These are phyloP conservation scores for Augochlorella aurata DNA, from an alignment of 2,888 invertebrate genomes.

Conservation along the genomic window DNA sequence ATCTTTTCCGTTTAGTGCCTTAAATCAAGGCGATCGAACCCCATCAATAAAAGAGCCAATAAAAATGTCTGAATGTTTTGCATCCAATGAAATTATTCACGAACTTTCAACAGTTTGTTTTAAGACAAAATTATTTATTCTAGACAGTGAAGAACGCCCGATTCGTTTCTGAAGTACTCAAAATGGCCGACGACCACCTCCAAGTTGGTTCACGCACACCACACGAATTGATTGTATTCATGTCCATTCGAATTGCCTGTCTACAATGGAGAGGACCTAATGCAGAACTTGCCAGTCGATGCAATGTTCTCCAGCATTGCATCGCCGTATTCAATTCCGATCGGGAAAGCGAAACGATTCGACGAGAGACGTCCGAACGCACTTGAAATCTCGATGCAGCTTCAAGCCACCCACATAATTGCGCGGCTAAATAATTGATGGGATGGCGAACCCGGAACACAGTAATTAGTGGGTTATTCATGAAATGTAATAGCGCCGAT, in stretches of 20 bases:
- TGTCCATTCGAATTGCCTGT: background rate
- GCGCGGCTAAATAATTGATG: conserved; percentile 34
- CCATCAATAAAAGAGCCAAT: background rate
- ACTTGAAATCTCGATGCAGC: conserved; percentile 23
- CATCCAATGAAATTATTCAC: too few species aligned
- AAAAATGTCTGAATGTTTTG: background rate
- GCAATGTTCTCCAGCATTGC: background rate
- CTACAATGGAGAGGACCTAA: background rate
- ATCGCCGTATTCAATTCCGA: background rate
- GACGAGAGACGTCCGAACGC: background rate
- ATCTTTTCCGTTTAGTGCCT: conserved; percentile 13
- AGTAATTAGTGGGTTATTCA: conserved; percentile 33
- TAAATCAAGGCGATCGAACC: background rate
- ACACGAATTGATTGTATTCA: background rate
- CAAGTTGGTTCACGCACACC: background rate
- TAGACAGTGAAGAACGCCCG: too few species aligned
- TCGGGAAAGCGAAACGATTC: background rate
- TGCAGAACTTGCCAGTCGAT: background rate
- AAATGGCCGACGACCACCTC: background rate
- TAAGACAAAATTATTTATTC: background rate
- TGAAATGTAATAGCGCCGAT: conserved; percentile 17
- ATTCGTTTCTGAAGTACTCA: background rate
- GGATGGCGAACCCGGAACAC: background rate
- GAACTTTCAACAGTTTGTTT: background rate
- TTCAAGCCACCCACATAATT: conserved; percentile 16